phyloP scores from a whole-genome alignment of 2,888 invertebrate genomes.

The Furcula furcula region DNA sequence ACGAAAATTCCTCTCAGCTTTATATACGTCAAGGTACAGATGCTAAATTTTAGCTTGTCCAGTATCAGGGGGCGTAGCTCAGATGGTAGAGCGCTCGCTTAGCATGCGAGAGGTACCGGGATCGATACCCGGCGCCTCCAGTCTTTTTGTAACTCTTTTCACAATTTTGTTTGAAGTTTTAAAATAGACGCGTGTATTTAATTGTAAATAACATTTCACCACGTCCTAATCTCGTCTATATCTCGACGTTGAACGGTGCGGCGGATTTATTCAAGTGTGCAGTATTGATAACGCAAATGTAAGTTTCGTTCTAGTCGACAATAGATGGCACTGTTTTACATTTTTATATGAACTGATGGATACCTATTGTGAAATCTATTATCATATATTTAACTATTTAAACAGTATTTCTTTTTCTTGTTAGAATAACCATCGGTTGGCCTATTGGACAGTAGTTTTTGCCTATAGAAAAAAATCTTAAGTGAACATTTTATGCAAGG shows the following conservation, averaged over 20 bases:
- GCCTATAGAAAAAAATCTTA: too few relatives aligned
- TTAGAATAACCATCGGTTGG: too few relatives aligned
- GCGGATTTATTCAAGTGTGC: constrained; percentile 20
- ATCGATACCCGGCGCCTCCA: constrained; percentile 83
- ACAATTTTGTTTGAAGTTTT: constrained; percentile 8
- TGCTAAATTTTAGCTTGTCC: rapidly evolving
- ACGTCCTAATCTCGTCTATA: constrained; percentile 25
- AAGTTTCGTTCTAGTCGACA: constrained; percentile 27
- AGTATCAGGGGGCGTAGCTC: constrained; percentile 52
- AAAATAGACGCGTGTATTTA: constrained; percentile 19
- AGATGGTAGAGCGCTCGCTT: constrained; percentile 79
- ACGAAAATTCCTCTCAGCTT: too few relatives aligned
- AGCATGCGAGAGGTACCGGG: constrained; percentile 83
- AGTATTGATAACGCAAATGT: constrained; percentile 25
- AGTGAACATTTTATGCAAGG: too few relatives aligned
- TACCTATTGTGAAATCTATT: too few relatives aligned
- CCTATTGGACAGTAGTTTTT: too few relatives aligned
- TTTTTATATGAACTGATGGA: too few relatives aligned
- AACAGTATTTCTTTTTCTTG: too few relatives aligned
- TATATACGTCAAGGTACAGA: too few relatives aligned
- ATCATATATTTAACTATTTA: too few relatives aligned
- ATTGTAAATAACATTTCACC: constrained; percentile 18
- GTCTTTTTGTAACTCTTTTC: constrained; percentile 30
- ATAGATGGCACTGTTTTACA: constrained; percentile 32
- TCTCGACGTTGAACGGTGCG: constrained; percentile 9